Conservation (phyloP, 2,113 vertebrate species). For the Brachyhypopomus occidentalis region DNA sequence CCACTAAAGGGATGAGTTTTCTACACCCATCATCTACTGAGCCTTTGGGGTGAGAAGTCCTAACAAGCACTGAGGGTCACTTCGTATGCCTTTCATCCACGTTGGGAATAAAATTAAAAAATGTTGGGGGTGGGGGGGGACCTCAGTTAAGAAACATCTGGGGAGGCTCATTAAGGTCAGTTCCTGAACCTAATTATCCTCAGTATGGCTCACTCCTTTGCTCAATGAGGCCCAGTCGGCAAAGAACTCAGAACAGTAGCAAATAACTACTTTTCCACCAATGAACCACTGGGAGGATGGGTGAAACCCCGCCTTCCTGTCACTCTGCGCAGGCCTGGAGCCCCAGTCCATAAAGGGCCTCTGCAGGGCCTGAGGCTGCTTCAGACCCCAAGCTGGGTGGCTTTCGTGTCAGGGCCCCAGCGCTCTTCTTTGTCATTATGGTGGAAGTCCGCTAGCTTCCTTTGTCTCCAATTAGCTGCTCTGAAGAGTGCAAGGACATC, state of each 20-base stretch:
- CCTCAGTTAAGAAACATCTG: slow-evolving; percentile 55
- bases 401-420: slow-evolving; percentile 45
- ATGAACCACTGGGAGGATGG: slow-evolving; percentile 37
- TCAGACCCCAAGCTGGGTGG: slow-evolving; percentile 52
- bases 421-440: slow-evolving; percentile 55
- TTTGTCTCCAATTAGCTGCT: slow-evolving; percentile 80
- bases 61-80: not conserved
- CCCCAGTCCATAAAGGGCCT: slow-evolving; percentile 35
- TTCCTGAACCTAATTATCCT: slow-evolving; percentile 57
- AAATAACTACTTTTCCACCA: slow-evolving; percentile 56
- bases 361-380: slow-evolving; percentile 43
- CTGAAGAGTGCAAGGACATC: slow-evolving; percentile 66
- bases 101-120: slow-evolving; percentile 46
- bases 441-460: slow-evolving; percentile 65
- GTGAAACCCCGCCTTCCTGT: slow-evolving; percentile 18
- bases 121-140: slow-evolving; percentile 45
- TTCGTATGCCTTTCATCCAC: slow-evolving; percentile 19
- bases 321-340: slow-evolving; percentile 23
- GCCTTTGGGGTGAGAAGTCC: slow-evolving; percentile 14
- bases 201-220: slow-evolving; percentile 36
- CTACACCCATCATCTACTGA: not conserved
- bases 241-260: slow-evolving; percentile 47
- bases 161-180: slow-evolving; percentile 57
- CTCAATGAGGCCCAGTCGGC: slow-evolving; percentile 38
- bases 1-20: not conserved